Evolutionary conservation across 2,888 invertebrate species (phyloP).

Genomic region (Drosophila prolongata): DNA sequence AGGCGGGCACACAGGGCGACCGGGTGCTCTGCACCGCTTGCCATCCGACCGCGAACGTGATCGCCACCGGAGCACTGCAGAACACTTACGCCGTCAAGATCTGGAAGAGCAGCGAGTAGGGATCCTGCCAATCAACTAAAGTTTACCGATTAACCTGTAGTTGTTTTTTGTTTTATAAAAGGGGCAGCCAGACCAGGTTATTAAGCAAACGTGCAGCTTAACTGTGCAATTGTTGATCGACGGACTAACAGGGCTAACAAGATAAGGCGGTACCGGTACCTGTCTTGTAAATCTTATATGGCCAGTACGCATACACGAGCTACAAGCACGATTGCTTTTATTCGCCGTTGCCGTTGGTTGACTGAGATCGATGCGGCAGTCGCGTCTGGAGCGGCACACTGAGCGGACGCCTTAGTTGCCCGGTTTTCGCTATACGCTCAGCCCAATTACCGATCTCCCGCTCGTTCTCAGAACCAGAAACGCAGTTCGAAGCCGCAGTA

Average conservation of each 20-base stretch:
- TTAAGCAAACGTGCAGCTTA: conserved; percentile 1
- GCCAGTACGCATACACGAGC: conserved; percentile 9
- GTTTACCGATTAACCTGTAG: background rate
- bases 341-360: conserved; percentile 5
- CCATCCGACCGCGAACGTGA: conserved; percentile 99
- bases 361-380: conserved; percentile 98
- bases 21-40: conserved; percentile 98
- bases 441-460: background rate
- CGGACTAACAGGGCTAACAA: conserved; percentile 16
- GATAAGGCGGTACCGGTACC: conserved; percentile 29
- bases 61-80: conserved; percentile 98
- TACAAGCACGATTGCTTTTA: conserved; percentile 5
- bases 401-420: conserved; percentile 48
- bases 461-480: conserved; percentile 2
- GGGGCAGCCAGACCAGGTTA: background rate
- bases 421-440: conserved; percentile 5
- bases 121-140: conserved; percentile 5
- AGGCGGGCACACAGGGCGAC: conserved; percentile 97
- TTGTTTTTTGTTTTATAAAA: background rate
- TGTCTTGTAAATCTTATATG: conserved; percentile 44
- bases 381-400: conserved; percentile 96
- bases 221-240: conserved; percentile 22
- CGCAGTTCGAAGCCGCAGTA: conserved; percentile 6
- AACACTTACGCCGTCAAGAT: conserved; percentile 99
- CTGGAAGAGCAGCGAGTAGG: conserved; percentile 96